Evolutionary conservation across 2,888 invertebrate genomes (phyloP).

Genomic region (Latrodectus hesperus): DNA sequence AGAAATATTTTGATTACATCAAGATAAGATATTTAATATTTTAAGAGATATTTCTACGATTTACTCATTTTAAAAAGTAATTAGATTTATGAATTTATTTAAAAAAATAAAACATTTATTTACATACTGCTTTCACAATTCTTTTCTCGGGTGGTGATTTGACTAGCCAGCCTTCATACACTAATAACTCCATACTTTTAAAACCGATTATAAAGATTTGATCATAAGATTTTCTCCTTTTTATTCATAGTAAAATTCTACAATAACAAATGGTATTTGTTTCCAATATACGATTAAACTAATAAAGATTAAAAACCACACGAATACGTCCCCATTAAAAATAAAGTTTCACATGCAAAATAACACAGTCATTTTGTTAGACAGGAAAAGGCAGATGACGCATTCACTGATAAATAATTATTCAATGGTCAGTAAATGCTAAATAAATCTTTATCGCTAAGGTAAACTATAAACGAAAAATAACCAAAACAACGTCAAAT

Average conservation of each 20-base stretch:
- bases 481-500: not conserved
- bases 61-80: too few species aligned
- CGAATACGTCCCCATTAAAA: not conserved
- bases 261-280: not conserved
- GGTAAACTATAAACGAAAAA: not conserved
- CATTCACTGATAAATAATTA: not conserved
- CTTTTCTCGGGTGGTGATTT: slow-evolving; percentile 95
- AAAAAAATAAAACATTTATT: slow-evolving; percentile 9
- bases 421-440: not conserved
- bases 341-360: not conserved
- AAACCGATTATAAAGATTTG: not conserved
- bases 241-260: not conserved
- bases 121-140: slow-evolving; percentile 86
- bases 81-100: too few species aligned
- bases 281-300: too few species aligned
- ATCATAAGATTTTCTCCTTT: too few species aligned
- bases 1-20: too few species aligned
- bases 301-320: not conserved
- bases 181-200: slow-evolving; percentile 77
- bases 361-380: not conserved
- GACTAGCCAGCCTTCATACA: slow-evolving; percentile 94
- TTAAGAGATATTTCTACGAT: too few species aligned
- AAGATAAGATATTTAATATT: too few species aligned
- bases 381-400: not conserved
- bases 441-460: not conserved